These are phyloP conservation scores for Etia nguti DNA, from an alignment of 2,113 vertebrate genomes.

Conservation along the genomic window DNA sequence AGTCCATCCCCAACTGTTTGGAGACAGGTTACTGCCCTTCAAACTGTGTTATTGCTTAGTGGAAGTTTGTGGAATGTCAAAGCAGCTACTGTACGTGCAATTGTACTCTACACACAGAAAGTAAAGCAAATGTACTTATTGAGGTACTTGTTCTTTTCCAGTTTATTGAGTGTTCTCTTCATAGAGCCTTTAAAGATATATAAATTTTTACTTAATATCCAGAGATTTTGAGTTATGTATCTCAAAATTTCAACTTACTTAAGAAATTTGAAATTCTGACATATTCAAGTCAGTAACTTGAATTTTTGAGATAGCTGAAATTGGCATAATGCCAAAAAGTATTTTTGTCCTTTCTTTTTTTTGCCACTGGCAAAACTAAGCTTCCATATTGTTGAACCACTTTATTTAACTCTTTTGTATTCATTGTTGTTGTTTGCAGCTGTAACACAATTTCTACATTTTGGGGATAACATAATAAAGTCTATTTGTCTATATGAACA, in stretches of 20 bases:
- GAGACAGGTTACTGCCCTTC: not conserved
- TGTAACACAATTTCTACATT: not conserved
- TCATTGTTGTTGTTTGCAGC: not conserved
- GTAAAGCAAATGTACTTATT: not conserved
- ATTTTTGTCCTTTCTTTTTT: not conserved
- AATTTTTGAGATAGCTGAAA: not conserved
- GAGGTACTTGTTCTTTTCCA: not conserved
- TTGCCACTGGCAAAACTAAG: not conserved
- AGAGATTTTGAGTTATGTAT: not conserved
- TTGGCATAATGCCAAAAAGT: not conserved
- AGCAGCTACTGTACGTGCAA: too few species aligned
- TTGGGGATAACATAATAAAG: not conserved
- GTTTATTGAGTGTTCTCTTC: not conserved
- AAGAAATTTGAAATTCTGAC: not conserved
- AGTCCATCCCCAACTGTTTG: too few species aligned
- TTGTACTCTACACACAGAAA: not conserved
- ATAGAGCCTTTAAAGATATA: not conserved
- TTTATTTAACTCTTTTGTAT: not conserved
- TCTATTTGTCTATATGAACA: not conserved
- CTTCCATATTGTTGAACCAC: not conserved
- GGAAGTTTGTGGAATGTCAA: too few species aligned
- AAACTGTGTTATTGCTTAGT: not conserved
- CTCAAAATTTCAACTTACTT: not conserved
- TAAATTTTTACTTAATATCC: not conserved
- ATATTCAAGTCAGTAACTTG: too few species aligned